These are phyloP conservation scores for Elanus axillaris DNA, from an alignment of 2,113 vertebrate species.

Conservation along the genomic window DNA sequence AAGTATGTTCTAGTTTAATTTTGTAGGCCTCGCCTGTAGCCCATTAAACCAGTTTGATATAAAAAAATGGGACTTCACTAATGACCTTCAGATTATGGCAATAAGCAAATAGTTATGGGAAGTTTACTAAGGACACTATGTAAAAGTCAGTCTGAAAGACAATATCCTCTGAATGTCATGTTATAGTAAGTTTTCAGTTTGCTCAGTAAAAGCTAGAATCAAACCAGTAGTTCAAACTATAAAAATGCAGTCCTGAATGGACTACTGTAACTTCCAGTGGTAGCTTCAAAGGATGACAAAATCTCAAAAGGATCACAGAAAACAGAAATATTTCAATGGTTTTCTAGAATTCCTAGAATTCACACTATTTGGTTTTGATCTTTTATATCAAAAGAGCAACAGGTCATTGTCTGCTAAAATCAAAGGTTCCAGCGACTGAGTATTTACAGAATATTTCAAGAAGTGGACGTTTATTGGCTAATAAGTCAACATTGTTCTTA, in stretches of 20 bases:
- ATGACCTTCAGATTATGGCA: not conserved
- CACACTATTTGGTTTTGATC: not conserved
- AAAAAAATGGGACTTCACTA: not conserved
- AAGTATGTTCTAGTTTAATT: not conserved
- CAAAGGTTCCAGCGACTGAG: not conserved
- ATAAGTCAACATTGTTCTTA: not conserved
- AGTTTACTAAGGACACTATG: not conserved
- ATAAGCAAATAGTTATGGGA: not conserved
- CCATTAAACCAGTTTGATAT: not conserved
- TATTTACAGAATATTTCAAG: not conserved
- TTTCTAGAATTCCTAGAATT: not conserved
- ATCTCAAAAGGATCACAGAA: not conserved
- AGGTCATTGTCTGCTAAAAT: not conserved
- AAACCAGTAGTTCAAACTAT: not conserved
- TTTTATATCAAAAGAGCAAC: not conserved
- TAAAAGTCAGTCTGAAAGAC: not conserved
- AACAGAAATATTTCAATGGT: not conserved
- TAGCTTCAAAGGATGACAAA: not conserved
- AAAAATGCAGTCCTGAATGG: not conserved
- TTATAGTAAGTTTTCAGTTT: not conserved
- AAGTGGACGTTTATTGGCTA: not conserved
- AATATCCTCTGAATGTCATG: not conserved
- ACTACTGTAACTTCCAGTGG: not conserved
- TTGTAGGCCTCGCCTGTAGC: not conserved
- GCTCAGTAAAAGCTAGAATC: not conserved